These are phyloP conservation scores for Spea hammondii DNA, from an alignment of 2,797 vertebrate species.

Conservation along the genomic window DNA sequence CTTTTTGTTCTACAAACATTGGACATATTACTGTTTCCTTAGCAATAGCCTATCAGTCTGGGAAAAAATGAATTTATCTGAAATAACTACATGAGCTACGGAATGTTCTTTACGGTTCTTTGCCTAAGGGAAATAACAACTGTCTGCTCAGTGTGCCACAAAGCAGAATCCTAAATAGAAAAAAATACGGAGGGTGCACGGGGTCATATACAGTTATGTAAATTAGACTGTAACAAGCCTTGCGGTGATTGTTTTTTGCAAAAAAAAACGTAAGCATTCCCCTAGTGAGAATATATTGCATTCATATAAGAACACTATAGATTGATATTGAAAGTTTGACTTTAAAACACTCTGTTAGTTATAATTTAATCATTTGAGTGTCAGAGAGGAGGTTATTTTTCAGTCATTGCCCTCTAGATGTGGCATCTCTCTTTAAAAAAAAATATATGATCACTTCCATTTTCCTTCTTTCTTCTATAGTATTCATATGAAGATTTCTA, in stretches of 20 bases:
- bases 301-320: background rate
- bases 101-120: slow-evolving; percentile 38
- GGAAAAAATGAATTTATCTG: slow-evolving; percentile 12
- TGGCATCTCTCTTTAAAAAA: too few species aligned
- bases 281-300: slow-evolving; percentile 4
- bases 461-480: too few species aligned
- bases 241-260: slow-evolving; percentile 13
- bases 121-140: slow-evolving; percentile 31
- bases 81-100: slow-evolving; percentile 17
- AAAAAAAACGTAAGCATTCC: slow-evolving; percentile 9
- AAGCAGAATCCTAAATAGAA: slow-evolving; percentile 42
- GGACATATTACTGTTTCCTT: slow-evolving; percentile 30
- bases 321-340: background rate
- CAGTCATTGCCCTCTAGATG: too few species aligned
- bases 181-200: slow-evolving; percentile 33
- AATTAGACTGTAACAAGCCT: slow-evolving; percentile 33
- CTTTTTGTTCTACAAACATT: background rate
- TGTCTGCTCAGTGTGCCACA: slow-evolving; percentile 35
- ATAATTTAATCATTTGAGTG: too few species aligned
- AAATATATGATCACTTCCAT: too few species aligned
- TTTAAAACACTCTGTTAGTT: background rate
- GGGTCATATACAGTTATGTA: slow-evolving; percentile 45
- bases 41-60: slow-evolving; percentile 7
- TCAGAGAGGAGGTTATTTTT: too few species aligned
- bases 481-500: too few species aligned